Percentiles rank a stretch among this genome's conserved stretches.
Evolutionary conservation across 2,113 vertebrate genomes (phyloP).

Genomic region (Strix uralensis): DNA sequence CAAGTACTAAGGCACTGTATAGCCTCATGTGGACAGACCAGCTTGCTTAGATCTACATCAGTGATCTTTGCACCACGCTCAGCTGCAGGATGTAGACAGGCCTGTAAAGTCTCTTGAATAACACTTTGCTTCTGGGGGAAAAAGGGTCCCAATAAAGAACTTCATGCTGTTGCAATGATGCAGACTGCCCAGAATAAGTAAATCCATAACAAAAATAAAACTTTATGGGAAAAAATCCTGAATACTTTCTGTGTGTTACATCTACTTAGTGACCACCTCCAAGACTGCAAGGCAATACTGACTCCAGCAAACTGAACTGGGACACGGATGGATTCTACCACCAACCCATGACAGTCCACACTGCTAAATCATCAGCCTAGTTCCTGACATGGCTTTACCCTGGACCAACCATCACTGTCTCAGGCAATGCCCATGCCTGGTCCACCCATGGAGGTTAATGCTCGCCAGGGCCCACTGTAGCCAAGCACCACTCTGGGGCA

Average conservation of each 20-base stretch:
- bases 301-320: neutral
- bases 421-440: neutral
- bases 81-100: neutral
- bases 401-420: neutral
- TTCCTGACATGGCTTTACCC: neutral
- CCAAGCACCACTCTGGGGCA: neutral
- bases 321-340: neutral
- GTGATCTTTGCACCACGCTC: neutral
- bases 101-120: neutral
- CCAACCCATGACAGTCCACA: neutral
- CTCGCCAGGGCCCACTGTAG: neutral
- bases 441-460: neutral
- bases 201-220: neutral
- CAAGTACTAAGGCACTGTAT: neutral
- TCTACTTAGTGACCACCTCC: neutral
- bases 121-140: neutral
- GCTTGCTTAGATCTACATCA: neutral
- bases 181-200: neutral
- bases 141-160: neutral
- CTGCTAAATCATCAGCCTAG: neutral
- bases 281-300: neutral
- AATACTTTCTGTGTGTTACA: neutral
- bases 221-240: neutral
- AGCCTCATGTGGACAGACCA: neutral
- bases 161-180: neutral